These are phyloP conservation scores for Trichogramma evanescens DNA, from an alignment of 2,888 invertebrate species.

Conservation along the genomic window DNA sequence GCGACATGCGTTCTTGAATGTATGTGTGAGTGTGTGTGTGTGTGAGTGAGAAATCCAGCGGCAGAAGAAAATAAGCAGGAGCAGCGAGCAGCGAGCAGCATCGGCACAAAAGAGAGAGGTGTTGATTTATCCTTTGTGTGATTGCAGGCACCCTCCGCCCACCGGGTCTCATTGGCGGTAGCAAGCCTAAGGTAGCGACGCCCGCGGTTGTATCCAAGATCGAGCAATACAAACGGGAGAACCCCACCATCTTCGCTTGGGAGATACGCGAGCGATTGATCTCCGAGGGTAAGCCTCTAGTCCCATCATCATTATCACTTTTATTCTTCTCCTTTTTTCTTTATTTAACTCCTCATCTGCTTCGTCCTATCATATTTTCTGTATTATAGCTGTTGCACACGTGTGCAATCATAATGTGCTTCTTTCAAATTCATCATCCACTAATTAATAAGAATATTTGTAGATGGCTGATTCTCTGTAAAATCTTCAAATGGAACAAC, in stretches of 20 bases:
- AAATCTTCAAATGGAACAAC: no score
- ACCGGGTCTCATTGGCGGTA: slow-evolving; percentile 87
- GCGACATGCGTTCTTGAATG: no score
- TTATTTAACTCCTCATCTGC: background rate
- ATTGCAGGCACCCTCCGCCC: slow-evolving; percentile 78
- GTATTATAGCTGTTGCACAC: no score
- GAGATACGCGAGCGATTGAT: slow-evolving; percentile 95
- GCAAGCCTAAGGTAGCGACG: slow-evolving; percentile 96
- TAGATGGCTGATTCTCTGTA: no score
- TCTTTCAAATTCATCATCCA: no score
- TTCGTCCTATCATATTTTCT: background rate
- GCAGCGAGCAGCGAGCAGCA: no score
- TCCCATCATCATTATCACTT: background rate
- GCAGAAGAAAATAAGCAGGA: no score
- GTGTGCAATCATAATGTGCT: no score
- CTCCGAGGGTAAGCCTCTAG: slow-evolving; percentile 75
- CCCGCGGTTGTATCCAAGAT: slow-evolving; percentile 96
- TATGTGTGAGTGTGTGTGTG: no score
- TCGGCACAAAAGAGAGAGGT: no score
- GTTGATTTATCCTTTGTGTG: slow-evolving; percentile 10
- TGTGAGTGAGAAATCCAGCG: no score
- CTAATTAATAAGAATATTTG: no score
- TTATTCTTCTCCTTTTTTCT: background rate
- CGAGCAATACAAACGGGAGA: slow-evolving; percentile 95
- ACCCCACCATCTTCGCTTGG: slow-evolving; percentile 98